Evolutionary conservation across 2,113 vertebrate species (phyloP).

Genomic region (Ctenomys sociabilis): DNA sequence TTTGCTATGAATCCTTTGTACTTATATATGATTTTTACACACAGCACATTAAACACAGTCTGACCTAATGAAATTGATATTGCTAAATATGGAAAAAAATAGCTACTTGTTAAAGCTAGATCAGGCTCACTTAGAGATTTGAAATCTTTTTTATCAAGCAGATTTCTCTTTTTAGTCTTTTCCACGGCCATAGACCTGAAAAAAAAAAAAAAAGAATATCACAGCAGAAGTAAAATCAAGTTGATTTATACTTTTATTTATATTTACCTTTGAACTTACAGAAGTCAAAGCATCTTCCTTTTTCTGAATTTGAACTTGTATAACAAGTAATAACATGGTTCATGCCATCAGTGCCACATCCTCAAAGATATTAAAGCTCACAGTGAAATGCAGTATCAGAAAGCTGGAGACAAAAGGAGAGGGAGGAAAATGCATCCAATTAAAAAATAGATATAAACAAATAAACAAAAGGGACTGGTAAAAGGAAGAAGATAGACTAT

Average conservation of each 20-base stretch:
- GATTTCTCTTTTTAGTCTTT: neutral
- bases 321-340: neutral
- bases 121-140: neutral
- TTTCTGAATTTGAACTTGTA: slow-evolving; percentile 26
- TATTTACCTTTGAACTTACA: neutral
- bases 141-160: neutral
- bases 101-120: slow-evolving; percentile 51
- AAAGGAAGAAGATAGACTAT: neutral
- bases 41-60: slow-evolving; percentile 51
- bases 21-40: slow-evolving; percentile 62
- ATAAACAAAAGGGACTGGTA: neutral
- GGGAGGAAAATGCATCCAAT: neutral
- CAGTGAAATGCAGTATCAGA: neutral
- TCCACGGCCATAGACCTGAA: neutral
- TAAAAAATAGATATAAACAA: neutral
- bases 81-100: slow-evolving; percentile 59
- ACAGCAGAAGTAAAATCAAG: neutral
- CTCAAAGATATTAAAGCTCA: neutral
- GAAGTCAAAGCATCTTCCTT: neutral
- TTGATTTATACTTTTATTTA: neutral
- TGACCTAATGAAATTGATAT: slow-evolving; percentile 49
- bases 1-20: slow-evolving; percentile 56
- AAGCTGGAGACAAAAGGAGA: neutral
- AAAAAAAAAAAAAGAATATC: neutral
- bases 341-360: neutral